phyloP scores from a whole-genome alignment of 1,140 invertebrate genomes.

The Agrilus planipennis region DNA sequence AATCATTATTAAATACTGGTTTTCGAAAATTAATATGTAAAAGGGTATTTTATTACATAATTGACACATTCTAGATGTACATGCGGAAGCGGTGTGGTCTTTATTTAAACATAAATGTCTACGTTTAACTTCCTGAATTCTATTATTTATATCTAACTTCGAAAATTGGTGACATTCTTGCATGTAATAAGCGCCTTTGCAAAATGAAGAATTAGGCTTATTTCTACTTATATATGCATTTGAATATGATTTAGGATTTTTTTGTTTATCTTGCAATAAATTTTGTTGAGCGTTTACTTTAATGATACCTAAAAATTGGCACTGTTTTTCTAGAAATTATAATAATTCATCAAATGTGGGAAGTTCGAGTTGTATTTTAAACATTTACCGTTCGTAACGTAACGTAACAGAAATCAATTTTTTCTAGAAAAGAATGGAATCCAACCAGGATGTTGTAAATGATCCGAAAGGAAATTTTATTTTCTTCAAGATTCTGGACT shows the following conservation, averaged over 20 bases:
- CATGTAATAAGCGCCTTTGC: background rate
- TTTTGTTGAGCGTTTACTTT: too few species aligned
- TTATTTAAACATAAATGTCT: background rate
- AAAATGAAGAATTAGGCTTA: background rate
- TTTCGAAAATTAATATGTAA: too few species aligned
- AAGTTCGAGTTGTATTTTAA: background rate
- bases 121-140: background rate
- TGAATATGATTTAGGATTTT: background rate
- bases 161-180: background rate
- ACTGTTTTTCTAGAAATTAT: constrained; percentile 1
- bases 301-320: too few species aligned
- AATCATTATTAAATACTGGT: too few species aligned
- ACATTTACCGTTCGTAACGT: background rate
- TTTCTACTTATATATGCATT: background rate
- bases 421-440: too few species aligned
- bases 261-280: background rate
- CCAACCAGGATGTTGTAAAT: too few species aligned
- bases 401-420: too few species aligned
- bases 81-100: background rate
- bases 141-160: background rate
- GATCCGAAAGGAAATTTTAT: too few species aligned
- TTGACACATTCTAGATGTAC: background rate
- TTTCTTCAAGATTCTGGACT: too few species aligned
- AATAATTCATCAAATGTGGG: constrained; percentile 3
- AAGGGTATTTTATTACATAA: background rate